phyloP scores from a whole-genome alignment of 2,888 invertebrate genomes.

The Ormyrus thymus region DNA sequence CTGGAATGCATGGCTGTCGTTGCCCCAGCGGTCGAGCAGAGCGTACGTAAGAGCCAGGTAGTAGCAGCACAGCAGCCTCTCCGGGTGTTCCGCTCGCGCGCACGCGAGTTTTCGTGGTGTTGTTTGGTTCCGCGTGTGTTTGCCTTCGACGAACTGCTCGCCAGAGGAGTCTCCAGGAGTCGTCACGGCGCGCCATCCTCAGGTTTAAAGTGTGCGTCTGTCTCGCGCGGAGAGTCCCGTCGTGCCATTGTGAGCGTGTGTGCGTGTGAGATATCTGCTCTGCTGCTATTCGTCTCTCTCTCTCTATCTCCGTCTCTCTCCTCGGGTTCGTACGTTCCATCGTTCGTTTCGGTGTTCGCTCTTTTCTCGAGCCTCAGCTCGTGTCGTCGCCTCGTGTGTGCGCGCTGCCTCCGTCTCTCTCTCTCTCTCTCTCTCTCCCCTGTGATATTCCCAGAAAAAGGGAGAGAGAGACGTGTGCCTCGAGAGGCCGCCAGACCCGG shows the following conservation, averaged over 20 bases:
- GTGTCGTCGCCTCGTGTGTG: conserved; percentile 37
- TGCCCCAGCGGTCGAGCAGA: too few relatives aligned
- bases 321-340: conserved; percentile 38
- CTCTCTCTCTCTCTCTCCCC: conserved; percentile 9
- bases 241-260: not conserved
- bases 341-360: conserved; percentile 35
- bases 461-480: conserved; percentile 18
- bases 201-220: too few relatives aligned
- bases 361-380: conserved; percentile 44
- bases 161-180: not conserved
- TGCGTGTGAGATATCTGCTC: not conserved
- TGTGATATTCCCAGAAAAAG: not conserved
- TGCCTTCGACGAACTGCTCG: not conserved
- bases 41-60: too few relatives aligned
- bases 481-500: conserved; percentile 3
- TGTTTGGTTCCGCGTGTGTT: not conserved
- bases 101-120: not conserved
- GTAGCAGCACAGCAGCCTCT: not conserved
- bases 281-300: conserved; percentile 16
- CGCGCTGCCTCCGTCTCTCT: conserved; percentile 7
- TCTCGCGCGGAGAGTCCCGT: not conserved
- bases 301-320: conserved; percentile 23
- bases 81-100: not conserved
- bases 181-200: too few relatives aligned
- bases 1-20: too few relatives aligned